phyloP scores from a whole-genome alignment of 2,797 vertebrate genomes.

The Carduelis carduelis region DNA sequence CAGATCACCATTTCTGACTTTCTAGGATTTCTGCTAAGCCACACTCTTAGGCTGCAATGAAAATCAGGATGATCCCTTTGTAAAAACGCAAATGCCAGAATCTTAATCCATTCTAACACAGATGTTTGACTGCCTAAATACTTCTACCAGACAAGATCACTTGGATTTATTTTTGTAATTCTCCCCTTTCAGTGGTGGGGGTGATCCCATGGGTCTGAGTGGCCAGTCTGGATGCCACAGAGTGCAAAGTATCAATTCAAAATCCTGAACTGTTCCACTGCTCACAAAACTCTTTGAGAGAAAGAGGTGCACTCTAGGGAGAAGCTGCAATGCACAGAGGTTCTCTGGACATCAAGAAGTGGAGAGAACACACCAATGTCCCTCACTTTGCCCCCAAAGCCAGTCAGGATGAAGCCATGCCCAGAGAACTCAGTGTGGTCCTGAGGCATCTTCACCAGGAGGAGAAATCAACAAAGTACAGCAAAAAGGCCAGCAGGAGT shows the following conservation, averaged over 20 bases:
- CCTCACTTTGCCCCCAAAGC: not conserved
- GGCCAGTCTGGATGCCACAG: not conserved
- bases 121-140: slow-evolving; percentile 4
- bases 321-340: rapidly evolving
- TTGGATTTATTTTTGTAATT: not conserved
- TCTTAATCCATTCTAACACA: slow-evolving; percentile 5
- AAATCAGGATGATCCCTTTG: slow-evolving; percentile 21
- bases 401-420: not conserved
- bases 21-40: slow-evolving; percentile 26
- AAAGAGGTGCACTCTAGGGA: not conserved
- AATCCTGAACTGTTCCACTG: not conserved
- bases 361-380: not conserved
- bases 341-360: not conserved
- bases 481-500: not conserved
- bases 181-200: not conserved
- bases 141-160: not conserved
- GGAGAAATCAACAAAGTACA: not conserved
- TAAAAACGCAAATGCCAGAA: not conserved
- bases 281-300: not conserved
- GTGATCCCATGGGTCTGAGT: not conserved
- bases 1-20: not conserved
- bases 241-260: not conserved
- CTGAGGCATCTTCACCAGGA: not conserved
- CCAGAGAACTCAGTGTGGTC: not conserved
- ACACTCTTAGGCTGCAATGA: not conserved